phyloP scores from a whole-genome alignment of 2,113 vertebrate species.

The Philantomba maxwellii region DNA sequence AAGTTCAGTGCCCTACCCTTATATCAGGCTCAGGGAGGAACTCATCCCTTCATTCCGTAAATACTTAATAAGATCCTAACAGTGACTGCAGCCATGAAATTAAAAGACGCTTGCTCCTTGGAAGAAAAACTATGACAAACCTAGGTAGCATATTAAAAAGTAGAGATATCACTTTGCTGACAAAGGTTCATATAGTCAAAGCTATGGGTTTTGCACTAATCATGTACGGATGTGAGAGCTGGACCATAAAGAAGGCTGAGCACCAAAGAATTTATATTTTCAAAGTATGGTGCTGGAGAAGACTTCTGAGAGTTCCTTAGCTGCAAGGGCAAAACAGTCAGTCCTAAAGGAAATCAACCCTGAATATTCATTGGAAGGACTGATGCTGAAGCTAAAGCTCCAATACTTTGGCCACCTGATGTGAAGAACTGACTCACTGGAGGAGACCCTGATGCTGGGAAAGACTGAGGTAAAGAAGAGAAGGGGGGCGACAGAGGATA shows the following conservation, averaged over 20 bases:
- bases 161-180: neutral
- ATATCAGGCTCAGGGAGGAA: neutral
- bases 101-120: neutral
- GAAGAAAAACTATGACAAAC: neutral
- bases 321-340: neutral
- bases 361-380: neutral
- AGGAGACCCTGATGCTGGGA: neutral
- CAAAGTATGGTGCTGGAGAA: neutral
- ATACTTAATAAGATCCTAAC: neutral
- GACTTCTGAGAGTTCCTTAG: neutral
- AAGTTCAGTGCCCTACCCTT: neutral
- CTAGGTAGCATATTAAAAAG: neutral
- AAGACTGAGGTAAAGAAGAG: neutral
- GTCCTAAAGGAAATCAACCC: neutral
- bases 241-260: neutral
- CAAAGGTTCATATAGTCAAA: neutral
- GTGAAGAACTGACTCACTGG: neutral
- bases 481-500: neutral
- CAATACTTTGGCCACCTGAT: neutral
- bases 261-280: neutral
- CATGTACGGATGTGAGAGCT: neutral
- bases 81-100: neutral
- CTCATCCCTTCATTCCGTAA: neutral
- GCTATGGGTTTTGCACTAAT: neutral
- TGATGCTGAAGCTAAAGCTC: neutral